Evolutionary conservation across 2,113 vertebrate genomes (phyloP).

Genomic region (Sprattus sprattus): DNA sequence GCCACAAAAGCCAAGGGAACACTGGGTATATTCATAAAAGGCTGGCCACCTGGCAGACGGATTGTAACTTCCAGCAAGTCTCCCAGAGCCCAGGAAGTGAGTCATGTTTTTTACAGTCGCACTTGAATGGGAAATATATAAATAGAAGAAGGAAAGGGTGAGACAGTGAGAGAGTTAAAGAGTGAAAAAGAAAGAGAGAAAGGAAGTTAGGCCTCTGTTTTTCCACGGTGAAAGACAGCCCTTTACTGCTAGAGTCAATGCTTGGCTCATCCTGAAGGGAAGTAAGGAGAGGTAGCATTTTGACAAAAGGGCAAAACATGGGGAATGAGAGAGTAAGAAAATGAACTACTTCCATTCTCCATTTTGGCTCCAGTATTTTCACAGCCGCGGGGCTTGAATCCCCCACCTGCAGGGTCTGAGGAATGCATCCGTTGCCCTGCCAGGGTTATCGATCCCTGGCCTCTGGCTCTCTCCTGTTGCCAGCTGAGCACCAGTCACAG

Average conservation of each 20-base stretch:
- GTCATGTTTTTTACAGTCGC: neutral
- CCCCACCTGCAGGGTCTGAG: neutral
- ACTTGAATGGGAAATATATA: neutral
- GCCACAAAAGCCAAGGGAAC: neutral
- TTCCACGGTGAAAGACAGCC: neutral
- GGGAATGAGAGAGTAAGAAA: neutral
- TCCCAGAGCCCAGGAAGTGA: neutral
- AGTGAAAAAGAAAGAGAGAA: neutral
- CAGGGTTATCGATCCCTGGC: neutral
- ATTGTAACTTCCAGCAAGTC: neutral
- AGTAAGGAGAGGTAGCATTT: neutral
- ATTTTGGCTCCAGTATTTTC: neutral
- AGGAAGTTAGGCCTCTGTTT: neutral
- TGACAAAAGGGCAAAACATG: neutral
- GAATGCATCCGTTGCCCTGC: neutral
- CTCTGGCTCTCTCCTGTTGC: neutral
- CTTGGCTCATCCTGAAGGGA: neutral
- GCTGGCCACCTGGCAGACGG: neutral
- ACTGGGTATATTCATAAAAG: neutral
- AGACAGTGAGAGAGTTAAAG: neutral
- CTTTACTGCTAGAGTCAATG: neutral
- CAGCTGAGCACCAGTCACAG: neutral
- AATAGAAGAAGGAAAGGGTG: neutral
- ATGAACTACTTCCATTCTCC: neutral
- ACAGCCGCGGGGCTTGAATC: neutral